A percentile compares a stretch with the other conserved stretches of the same genome.
These are phyloP conservation scores for Leucoraja ocellata DNA, from an alignment of 2,797 vertebrate genomes.

Conservation along the genomic window DNA sequence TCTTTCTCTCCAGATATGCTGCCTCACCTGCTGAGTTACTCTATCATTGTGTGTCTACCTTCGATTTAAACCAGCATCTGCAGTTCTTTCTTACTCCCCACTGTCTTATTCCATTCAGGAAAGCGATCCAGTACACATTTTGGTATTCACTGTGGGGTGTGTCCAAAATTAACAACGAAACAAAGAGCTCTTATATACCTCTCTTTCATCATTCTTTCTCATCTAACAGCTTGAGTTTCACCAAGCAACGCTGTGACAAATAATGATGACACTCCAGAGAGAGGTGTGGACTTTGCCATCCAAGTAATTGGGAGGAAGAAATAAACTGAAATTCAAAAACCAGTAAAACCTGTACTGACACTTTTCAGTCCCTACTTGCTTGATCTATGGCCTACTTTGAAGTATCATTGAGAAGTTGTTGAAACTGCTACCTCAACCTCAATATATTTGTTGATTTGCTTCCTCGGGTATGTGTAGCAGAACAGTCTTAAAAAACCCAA, in stretches of 20 bases:
- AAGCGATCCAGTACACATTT: neutral
- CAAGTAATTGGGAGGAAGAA: neutral
- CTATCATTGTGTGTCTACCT: no score
- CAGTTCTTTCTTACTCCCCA: no score
- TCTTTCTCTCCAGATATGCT: no score
- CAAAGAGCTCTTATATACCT: neutral
- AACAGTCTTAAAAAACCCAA: no score
- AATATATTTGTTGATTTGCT: neutral
- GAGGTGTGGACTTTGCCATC: neutral
- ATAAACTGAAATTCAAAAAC: slow-evolving; percentile 7
- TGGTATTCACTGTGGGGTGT: neutral
- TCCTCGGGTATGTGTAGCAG: neutral
- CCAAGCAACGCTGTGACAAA: neutral
- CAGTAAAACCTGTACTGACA: neutral
- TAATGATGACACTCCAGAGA: neutral
- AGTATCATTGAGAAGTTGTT: neutral
- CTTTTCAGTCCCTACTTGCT: neutral
- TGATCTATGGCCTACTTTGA: neutral
- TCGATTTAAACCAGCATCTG: no score
- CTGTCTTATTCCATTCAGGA: no score
- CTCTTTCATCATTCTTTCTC: neutral
- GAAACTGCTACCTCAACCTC: neutral
- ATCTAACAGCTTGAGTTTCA: slow-evolving; percentile 1
- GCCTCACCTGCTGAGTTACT: no score
- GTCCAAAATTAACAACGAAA: neutral